Evolutionary conservation across 2,888 invertebrate species (phyloP).

Genomic region (Ophion obscuratus): DNA sequence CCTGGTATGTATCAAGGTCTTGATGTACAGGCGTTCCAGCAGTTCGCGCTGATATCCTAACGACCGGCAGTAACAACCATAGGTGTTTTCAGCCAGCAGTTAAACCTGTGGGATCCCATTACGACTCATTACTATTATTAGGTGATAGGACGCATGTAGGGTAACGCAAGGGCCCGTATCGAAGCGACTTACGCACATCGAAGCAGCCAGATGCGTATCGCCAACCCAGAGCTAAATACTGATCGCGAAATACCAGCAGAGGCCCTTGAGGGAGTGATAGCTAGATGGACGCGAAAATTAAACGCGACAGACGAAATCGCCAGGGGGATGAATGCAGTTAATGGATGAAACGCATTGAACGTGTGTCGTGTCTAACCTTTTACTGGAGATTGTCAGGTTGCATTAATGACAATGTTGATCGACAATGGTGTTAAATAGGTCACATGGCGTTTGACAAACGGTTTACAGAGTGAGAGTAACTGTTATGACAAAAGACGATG

Average conservation of each 20-base stretch:
- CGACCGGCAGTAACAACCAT: constrained; percentile 45
- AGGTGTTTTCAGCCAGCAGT: constrained; percentile 47
- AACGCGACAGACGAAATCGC: not conserved
- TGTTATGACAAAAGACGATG: not conserved
- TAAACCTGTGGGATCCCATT: constrained; percentile 64
- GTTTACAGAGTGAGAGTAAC: no score
- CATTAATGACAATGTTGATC: no score
- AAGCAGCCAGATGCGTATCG: constrained; percentile 28
- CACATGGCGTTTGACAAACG: no score
- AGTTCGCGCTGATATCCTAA: constrained; percentile 41
- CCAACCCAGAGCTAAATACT: constrained; percentile 13
- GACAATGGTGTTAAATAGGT: no score
- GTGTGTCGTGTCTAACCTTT: no score
- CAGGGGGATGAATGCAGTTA: no score
- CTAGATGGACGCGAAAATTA: not conserved
- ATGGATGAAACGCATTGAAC: no score
- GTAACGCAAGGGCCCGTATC: constrained; percentile 41
- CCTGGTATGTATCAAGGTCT: not conserved
- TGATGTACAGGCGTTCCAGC: not conserved
- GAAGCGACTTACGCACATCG: constrained; percentile 22
- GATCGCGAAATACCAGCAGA: constrained; percentile 12
- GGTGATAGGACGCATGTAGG: constrained; percentile 51
- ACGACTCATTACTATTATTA: constrained; percentile 65
- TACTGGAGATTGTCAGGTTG: no score
- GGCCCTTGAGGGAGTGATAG: not conserved